Base-by-base conservation (phyloP, 2,113 vertebrate species). In the Brachypteracias leptosomus region DNA sequence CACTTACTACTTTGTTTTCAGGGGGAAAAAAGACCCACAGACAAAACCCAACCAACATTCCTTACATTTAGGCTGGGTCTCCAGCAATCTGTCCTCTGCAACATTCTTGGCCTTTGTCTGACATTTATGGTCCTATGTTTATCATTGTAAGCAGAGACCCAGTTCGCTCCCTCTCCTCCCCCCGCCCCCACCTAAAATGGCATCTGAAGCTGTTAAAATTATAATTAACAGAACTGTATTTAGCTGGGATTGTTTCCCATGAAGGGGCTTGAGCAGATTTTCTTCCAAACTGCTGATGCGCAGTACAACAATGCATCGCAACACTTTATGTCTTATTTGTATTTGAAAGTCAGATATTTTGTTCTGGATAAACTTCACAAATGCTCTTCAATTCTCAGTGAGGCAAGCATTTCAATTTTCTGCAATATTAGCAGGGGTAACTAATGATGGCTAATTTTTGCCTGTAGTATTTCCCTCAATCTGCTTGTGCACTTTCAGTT, bases 361-460 rank as follows among this genome's bases (percentile, higher is more conserved):
- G 78, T 96, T 97, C 86, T 96, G 96, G 97, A 96, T 97, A 98
- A 98, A 98, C 95, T 97, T 98, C 91, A 97, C 91, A 93, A 97
- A 97, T 91, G 95, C 96, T 97, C 97, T 98, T 97, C 96, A 98
- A 97, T 98, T 98, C 94, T 98, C 98, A 98, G 87, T 97, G 97
- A 98, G 97, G 97, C 97, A 98, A 97, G 90, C 96, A 97, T 97
- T 98, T 97, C 97, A 97, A 98, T 98, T 98, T 98, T 98, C 97
- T 98, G 96, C 97, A 97, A 75, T 98, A 98, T 98, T 98, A 98
- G 96, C 97, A 97, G 92, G 97, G 89, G 95, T 97, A 98, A 98
- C 98, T 98, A 98, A 97, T 98, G 97, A 98, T 98, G 97, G 97
- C 96, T 98, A 97, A 98, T 98, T 98, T 98, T 98, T 98, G 97